Percentiles rank a stretch among this genome's conserved stretches.
phyloP scores from a whole-genome alignment of 2,113 vertebrate genomes.

The Vidua macroura region DNA sequence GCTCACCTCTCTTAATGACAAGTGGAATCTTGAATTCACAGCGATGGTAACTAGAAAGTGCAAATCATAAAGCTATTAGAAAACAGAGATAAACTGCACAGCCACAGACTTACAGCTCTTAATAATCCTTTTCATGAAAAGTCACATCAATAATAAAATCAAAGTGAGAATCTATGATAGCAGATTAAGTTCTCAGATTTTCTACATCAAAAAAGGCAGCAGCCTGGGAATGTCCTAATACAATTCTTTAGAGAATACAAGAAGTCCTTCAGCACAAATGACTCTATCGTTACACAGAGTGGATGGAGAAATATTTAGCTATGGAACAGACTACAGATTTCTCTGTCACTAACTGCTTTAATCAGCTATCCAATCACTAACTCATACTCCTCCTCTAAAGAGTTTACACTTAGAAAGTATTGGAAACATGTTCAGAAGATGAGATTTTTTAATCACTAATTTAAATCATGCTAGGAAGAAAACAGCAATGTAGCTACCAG shows the following conservation, averaged over 20 bases:
- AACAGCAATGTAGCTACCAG: background rate
- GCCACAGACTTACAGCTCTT: background rate
- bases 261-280: background rate
- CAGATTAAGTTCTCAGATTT: background rate
- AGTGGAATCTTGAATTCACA: constrained; percentile 99
- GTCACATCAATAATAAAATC: background rate
- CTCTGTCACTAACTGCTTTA: background rate
- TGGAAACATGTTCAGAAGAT: background rate
- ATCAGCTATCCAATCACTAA: background rate
- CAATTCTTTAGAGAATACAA: background rate
- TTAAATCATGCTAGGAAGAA: background rate
- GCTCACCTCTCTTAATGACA: constrained; percentile 90
- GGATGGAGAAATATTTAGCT: background rate
- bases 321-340: background rate
- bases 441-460: background rate
- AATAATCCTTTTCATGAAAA: background rate
- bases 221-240: background rate
- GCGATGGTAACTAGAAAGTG: constrained; percentile 90
- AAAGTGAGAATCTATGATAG: background rate
- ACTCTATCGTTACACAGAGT: background rate
- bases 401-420: background rate
- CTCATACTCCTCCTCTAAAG: background rate
- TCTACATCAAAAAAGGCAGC: background rate
- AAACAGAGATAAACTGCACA: background rate
- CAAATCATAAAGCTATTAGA: constrained; percentile 12